Evolutionary conservation across 92 coral and sea anemone genomes (phyloP), one percentile per base, ranked within the genome.

Genomic region (Galaxea fascicularis): DNA sequence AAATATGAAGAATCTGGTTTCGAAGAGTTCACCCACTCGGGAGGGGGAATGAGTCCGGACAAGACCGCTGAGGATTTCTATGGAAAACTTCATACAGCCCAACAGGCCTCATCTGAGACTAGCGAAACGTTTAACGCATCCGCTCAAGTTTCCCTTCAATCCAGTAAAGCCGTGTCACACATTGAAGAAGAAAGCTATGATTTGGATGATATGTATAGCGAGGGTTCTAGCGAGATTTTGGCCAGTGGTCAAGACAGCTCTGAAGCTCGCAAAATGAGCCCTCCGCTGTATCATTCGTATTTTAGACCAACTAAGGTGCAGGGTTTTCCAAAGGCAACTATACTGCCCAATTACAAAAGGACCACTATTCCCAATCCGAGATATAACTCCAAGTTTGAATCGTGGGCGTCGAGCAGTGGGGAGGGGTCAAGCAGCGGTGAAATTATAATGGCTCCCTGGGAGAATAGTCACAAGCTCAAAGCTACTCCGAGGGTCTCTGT

Each of bases 391-490:
- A 46, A 17, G 29, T 31, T 45, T 45, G 18, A 79, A 24, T n/a
- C 25, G 12, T 16, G 67, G 77, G 29, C 25, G 51, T 30, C 41
- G 15, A 31, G 78, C 22, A 70, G 68, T 11, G 86, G 77, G 10
- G 86, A 71, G 25, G 58, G 6, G 4, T 56, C 86, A n/a, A 78
- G 86, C 1, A 82, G 78, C 26, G 78, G 86, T 22, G 86, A 71
- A 15, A 18, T 51, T 51, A 8, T 4, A 16, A 8, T 35, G 7
- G n/a, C 39, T 39, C 45, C 9, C 1, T 8, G 13, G 8, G 26
- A 31, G 30, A 51, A 35, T 68, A n/a, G 14, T 22, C 54, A 35
- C 4, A 22, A 52, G 39, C 46, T 15, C n/a, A 41, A 46, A 25
- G 46, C 57, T 18, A 13, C 64, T 45, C 65, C 20, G 2, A 79